phyloP scores from a whole-genome alignment of 2,113 vertebrate genomes.

The Lagenorhynchus albirostris region DNA sequence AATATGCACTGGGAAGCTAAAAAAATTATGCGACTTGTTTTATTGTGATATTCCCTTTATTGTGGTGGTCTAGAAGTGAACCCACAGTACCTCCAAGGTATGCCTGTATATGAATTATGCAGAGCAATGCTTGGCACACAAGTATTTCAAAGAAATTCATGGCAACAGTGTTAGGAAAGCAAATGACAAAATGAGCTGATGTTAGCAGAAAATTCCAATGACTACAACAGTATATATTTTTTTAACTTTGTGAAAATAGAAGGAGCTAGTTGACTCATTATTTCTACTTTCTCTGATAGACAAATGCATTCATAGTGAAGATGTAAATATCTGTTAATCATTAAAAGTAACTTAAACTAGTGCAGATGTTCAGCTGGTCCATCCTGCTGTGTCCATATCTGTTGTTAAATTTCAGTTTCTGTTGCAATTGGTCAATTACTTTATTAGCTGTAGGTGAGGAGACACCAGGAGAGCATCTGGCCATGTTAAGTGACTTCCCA shows the following conservation, averaged over 20 bases:
- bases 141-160: neutral
- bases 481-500: neutral
- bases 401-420: slow-evolving; percentile 25
- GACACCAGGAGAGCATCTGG: neutral
- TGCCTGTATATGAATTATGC: neutral
- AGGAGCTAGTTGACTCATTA: neutral
- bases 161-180: neutral
- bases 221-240: neutral
- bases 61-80: neutral
- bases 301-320: neutral
- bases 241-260: neutral
- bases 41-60: neutral
- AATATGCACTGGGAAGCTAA: neutral
- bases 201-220: neutral
- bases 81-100: neutral
- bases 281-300: neutral
- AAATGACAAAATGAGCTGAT: neutral
- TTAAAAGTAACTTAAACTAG: neutral
- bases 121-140: neutral
- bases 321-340: neutral
- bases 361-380: neutral
- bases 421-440: neutral
- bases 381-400: neutral
- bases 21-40: neutral
- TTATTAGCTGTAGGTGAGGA: neutral